Base-by-base conservation (phyloP, 2,113 vertebrate species). In the Passer domesticus region DNA sequence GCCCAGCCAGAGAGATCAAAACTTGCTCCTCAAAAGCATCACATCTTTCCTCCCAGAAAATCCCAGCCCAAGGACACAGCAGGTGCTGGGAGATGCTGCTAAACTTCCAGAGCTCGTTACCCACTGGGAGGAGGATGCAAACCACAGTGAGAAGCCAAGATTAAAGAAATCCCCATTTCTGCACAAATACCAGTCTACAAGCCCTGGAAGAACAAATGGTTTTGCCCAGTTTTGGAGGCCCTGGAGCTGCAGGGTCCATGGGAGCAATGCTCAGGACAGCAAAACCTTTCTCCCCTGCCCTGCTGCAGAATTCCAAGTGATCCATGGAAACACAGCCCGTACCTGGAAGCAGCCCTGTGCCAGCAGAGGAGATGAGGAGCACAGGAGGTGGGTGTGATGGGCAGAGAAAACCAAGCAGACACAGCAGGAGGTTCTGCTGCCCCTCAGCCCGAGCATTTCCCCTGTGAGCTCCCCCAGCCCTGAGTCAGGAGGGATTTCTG, bases 391-490 rank as follows among this genome's bases (percentile, higher is more conserved):
- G 52, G 44, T 31, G 66, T 24, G 68, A 49, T 7, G 72, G 72
- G 75, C 63, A 88, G 8, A 66, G 43, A 20, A 44, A 59, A 24
- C 12, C 5, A 2, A 9, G 55, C 59, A 67, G 37, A 31, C 28
- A 31, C 0, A 0, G 10, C 2, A 0, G 35, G 23, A 79, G 31
- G 5, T 15, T 35, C 67, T 13, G n/a, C 64, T 21, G 41, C 37
- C 5, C 10, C 77, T 27, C 52, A 49, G 10, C 28, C 86, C 9
- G 1, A 21, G 35, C 12, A 11, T 31, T 41, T 87, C 64, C 55
- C n/a, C 41, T 0, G 4, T 7, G 44, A 80, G 53, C 63, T 27
- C 31, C 1, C 2, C 68, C 3, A 2, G 67, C 6, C 49, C 56
- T 19, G 2, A 49, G 18, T 28, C 0, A 0, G 33, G 35, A 53